A percentile compares a stretch with the other conserved stretches of the same genome.
Evolutionary conservation across 2,797 vertebrate species (phyloP).

Genomic region (Ciconia nigra): DNA sequence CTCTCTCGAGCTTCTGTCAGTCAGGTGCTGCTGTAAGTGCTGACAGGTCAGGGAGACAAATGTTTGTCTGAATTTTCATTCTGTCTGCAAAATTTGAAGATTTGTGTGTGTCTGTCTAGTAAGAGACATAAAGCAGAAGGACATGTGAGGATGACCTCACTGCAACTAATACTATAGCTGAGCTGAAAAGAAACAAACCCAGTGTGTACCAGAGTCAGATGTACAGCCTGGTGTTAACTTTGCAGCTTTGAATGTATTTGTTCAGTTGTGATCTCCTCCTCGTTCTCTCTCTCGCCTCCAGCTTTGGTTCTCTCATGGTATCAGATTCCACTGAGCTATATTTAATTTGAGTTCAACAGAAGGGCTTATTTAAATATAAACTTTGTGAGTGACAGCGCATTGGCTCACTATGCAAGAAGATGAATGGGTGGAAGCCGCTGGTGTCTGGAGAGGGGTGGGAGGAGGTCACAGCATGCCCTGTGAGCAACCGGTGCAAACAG

Average conservation of each 20-base stretch:
- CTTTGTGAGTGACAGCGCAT: background rate
- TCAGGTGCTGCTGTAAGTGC: background rate
- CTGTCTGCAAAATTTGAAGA: constrained; percentile 13
- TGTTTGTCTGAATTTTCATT: constrained; percentile 29
- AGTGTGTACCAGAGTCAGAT: background rate
- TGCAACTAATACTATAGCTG: background rate
- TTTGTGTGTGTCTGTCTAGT: background rate
- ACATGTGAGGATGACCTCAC: background rate
- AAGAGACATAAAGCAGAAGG: constrained; percentile 1
- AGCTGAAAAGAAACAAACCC: background rate
- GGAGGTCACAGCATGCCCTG: background rate
- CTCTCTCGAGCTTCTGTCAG: background rate
- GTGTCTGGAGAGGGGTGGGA: background rate
- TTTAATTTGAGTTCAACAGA: constrained; percentile 51
- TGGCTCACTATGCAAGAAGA: background rate
- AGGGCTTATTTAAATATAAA: constrained; percentile 64
- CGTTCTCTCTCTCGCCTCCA: background rate
- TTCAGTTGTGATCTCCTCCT: constrained; percentile 25
- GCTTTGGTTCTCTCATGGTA: constrained; percentile 38
- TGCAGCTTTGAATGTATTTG: background rate
- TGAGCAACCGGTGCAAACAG: background rate
- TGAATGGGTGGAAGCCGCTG: background rate
- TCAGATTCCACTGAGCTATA: constrained; percentile 26
- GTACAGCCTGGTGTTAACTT: constrained; percentile 12
- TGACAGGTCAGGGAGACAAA: constrained; percentile 38